phyloP scores from a whole-genome alignment of 2,113 vertebrate genomes.

The Chloroceryle aenea region DNA sequence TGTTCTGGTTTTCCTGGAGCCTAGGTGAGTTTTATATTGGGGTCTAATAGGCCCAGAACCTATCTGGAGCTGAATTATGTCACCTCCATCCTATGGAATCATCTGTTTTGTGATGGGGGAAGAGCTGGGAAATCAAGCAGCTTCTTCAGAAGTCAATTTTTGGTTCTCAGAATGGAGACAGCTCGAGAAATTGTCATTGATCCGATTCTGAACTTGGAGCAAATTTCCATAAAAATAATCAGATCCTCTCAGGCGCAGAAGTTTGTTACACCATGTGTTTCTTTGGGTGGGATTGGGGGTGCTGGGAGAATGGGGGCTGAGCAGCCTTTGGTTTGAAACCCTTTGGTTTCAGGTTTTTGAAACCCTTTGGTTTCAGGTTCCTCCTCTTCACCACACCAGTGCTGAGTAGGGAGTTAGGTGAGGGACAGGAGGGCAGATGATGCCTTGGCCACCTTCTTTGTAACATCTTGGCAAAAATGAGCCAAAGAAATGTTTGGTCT shows the following conservation, averaged over 20 bases:
- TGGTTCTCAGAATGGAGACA: conserved; percentile 40
- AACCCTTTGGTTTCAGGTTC: not conserved
- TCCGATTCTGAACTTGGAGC: conserved; percentile 47
- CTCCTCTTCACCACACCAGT: not conserved
- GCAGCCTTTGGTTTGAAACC: too few species aligned
- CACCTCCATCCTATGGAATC: not conserved
- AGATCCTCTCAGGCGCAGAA: not conserved
- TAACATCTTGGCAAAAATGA: not conserved
- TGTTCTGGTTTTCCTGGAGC: not conserved
- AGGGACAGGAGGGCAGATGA: not conserved
- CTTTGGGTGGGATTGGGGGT: not conserved
- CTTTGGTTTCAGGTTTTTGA: not conserved
- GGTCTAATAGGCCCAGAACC: conserved; percentile 42
- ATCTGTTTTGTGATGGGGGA: conserved; percentile 31
- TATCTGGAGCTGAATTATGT: conserved; percentile 27
- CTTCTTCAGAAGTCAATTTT: conserved; percentile 64
- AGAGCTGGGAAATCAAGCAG: conserved; percentile 47
- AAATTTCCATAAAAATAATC: conserved; percentile 66
- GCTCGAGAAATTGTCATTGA: conserved; percentile 65
- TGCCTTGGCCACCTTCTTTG: not conserved
- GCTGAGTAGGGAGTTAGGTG: not conserved
- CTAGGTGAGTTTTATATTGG: conserved; percentile 38
- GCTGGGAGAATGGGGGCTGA: not conserved
- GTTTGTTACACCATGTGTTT: not conserved
- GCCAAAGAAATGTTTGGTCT: not conserved